A percentile compares a stretch with the other conserved stretches of the same genome.
These are phyloP conservation scores for Adelphocoris suturalis DNA, from an alignment of 2,888 invertebrate species.

Conservation along the genomic window DNA sequence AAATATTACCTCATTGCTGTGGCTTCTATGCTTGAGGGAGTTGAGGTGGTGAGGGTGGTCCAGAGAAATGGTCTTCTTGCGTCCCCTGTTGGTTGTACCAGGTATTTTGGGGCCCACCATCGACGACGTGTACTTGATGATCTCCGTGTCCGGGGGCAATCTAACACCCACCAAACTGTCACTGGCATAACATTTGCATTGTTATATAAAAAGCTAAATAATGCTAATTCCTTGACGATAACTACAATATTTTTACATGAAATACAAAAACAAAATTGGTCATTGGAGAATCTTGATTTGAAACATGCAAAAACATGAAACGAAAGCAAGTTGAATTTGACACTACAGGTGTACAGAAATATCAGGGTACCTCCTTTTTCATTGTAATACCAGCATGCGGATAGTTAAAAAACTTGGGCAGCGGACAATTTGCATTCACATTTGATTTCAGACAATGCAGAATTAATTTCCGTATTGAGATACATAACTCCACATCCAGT, in stretches of 20 bases:
- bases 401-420: too few species aligned
- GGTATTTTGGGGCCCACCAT: conserved; percentile 92
- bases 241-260: not conserved
- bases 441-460: too few species aligned
- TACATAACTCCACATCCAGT: too few species aligned
- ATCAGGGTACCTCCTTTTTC: too few species aligned
- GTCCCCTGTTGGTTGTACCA: conserved; percentile 90
- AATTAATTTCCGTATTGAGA: too few species aligned
- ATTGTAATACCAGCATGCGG: too few species aligned
- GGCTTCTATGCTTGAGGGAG: conserved; percentile 59
- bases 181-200: conserved; percentile 70
- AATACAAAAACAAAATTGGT: not conserved
- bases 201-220: conserved; percentile 32
- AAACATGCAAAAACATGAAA: too few species aligned
- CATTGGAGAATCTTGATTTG: too few species aligned
- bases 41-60: conserved; percentile 82
- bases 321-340: too few species aligned
- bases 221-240: not conserved
- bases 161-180: conserved; percentile 82
- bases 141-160: conserved; percentile 92
- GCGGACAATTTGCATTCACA: too few species aligned
- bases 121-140: conserved; percentile 93
- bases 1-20: conserved; percentile 55
- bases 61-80: conserved; percentile 92
- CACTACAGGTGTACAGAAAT: too few species aligned